phyloP scores from a whole-genome alignment of 2,797 vertebrate species.

The Oophaga sylvatica region DNA sequence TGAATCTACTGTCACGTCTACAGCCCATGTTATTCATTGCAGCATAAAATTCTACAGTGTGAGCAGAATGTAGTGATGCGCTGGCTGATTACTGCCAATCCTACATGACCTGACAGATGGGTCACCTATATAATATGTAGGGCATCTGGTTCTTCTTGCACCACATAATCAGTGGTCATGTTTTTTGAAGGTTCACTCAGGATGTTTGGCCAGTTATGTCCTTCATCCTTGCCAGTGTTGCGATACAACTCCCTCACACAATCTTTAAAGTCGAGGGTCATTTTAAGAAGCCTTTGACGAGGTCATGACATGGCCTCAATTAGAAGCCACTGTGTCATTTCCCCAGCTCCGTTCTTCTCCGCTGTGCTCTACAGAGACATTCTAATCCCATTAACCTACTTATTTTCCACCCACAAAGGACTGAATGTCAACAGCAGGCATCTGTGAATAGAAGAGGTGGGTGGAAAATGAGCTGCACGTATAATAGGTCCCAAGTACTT shows the following conservation, averaged over 20 bases:
- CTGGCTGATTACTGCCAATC: neutral
- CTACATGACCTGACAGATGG: neutral
- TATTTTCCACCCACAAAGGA: constrained; percentile 15
- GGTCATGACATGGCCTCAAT: neutral
- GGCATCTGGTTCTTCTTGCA: neutral
- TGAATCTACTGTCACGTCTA: neutral
- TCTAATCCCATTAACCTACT: neutral
- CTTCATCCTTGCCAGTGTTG: neutral
- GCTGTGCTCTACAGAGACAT: neutral
- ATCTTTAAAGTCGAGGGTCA: neutral
- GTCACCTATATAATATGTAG: no score
- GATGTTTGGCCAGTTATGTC: neutral
- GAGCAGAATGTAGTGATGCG: neutral
- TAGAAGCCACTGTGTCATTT: neutral
- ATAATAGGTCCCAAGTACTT: neutral
- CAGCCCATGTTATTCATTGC: neutral
- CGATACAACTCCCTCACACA: no score
- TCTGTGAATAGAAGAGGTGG: constrained; percentile 4
- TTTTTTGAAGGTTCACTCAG: neutral
- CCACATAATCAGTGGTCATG: neutral
- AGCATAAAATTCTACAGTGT: neutral
- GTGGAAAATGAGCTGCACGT: neutral
- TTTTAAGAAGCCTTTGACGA: neutral
- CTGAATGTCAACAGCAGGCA: constrained; percentile 7
- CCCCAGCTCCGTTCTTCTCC: neutral